These are phyloP conservation scores for Drosophila pegasa DNA, from an alignment of 2,888 invertebrate genomes.

Conservation along the genomic window DNA sequence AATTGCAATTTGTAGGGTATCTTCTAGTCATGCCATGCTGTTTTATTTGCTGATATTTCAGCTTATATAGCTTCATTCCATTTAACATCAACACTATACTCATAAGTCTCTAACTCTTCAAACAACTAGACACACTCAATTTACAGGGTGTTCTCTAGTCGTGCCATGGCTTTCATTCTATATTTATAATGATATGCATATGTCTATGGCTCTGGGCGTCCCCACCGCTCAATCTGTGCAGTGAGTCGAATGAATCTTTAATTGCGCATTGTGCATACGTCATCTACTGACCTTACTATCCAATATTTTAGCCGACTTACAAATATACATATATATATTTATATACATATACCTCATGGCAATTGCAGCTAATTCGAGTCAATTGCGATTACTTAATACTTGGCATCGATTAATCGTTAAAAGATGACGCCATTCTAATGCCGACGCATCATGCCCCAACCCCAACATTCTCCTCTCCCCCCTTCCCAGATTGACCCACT, in stretches of 20 bases:
- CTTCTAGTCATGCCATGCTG: background rate
- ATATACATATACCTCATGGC: background rate
- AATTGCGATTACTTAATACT: slow-evolving; percentile 13
- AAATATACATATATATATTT: background rate
- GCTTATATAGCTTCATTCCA: background rate
- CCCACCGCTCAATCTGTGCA: slow-evolving; percentile 49
- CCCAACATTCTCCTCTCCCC: slow-evolving; percentile 5
- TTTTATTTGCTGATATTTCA: background rate
- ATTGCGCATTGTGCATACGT: slow-evolving; percentile 33
- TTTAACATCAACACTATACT: background rate
- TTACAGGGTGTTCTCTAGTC: slow-evolving; percentile 4
- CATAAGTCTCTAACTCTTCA: background rate
- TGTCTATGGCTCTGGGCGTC: slow-evolving; percentile 22
- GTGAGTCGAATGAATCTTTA: slow-evolving; percentile 35
- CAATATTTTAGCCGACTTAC: slow-evolving; percentile 9
- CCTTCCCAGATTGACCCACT: slow-evolving; percentile 50
- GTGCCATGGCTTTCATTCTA: background rate
- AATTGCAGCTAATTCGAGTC: slow-evolving; percentile 8
- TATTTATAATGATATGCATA: slow-evolving; percentile 56
- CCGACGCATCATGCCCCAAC: background rate
- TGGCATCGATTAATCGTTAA: slow-evolving; percentile 50
- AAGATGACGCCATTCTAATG: slow-evolving; percentile 49
- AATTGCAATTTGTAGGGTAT: background rate
- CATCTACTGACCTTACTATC: slow-evolving; percentile 26
- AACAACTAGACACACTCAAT: background rate